phyloP scores from a whole-genome alignment of 2,888 invertebrate genomes.

The Anaspis maculata region DNA sequence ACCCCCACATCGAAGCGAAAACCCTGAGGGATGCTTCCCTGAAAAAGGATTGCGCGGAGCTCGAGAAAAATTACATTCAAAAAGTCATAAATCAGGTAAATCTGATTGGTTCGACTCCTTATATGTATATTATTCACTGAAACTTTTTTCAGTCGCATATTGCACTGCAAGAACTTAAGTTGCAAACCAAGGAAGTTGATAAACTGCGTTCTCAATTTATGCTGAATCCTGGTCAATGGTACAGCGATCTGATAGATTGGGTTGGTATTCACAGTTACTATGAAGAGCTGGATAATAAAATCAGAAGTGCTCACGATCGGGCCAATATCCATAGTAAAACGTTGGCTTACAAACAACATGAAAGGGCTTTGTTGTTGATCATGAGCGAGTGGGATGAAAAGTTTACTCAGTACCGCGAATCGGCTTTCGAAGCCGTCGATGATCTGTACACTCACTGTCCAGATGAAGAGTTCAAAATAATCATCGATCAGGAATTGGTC shows the following conservation, averaged over 20 bases:
- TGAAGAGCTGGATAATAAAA: slow-evolving; percentile 28
- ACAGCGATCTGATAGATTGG: slow-evolving; percentile 37
- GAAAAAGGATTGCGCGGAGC: slow-evolving; percentile 42
- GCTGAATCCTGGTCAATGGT: slow-evolving; percentile 38
- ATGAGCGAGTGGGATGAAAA: slow-evolving; percentile 31
- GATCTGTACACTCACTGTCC: slow-evolving; percentile 22
- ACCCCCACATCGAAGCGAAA: slow-evolving; percentile 34
- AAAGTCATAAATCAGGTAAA: slow-evolving; percentile 33
- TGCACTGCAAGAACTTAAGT: slow-evolving; percentile 16
- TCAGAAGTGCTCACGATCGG: slow-evolving; percentile 13
- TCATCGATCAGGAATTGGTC: slow-evolving; percentile 36
- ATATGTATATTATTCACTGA: too few relatives aligned
- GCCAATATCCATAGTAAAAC: too few relatives aligned
- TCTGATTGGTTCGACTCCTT: slow-evolving; percentile 1
- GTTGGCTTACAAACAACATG: too few relatives aligned
- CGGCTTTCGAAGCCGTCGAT: slow-evolving; percentile 26
- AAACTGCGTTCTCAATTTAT: slow-evolving; percentile 23
- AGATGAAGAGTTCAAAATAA: slow-evolving; percentile 17
- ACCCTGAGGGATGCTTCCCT: slow-evolving; percentile 48
- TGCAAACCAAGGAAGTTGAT: slow-evolving; percentile 10
- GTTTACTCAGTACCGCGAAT: slow-evolving; percentile 30
- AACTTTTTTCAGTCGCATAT: slow-evolving; percentile 18
- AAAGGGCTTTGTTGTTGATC: too few relatives aligned
- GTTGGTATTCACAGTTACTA: slow-evolving; percentile 25
- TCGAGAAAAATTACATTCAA: slow-evolving; percentile 53